Evolutionary conservation across 1,140 invertebrate genomes (phyloP), one percentile per base, ranked within the genome.

Genomic region (Papilio polyxenes): DNA sequence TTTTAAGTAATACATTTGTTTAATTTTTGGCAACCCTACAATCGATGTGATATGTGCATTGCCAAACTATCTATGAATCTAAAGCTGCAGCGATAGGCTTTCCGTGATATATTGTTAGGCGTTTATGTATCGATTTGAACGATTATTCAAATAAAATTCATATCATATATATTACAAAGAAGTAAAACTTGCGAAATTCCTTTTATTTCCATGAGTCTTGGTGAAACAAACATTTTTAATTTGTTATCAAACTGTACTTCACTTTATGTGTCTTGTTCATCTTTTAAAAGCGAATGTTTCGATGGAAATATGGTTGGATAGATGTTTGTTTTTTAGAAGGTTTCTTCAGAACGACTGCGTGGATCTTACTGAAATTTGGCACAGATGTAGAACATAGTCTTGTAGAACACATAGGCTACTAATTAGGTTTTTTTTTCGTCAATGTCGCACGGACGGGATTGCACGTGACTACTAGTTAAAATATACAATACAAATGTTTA

Each of bases 81-180:
- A 83, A 82, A 83, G 85, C 86, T 87, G 85, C 83, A 88, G 84
- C 82, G 82, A 84, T 83, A 84, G 84, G 83, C 83, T 84, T 86
- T 80, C 80, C 48, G 83, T 88, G 86, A 89, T 86, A 80, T 86
- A 87, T 85, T 86, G 84, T 83, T 76, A 80, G 81, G 65, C 74
- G 76, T 77, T 78, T 59, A 37, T 59, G 77, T 82, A 82, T 83
- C 78, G 83, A 62, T 80, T n/a, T 48, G 2, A 17, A 59, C 56
- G 13, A 15, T 62, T 79, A 79, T 40, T 79, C 56, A 79, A 79
- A n/a, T 49, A 76, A 23, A 8, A 51, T 20, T 48, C 48, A 6
- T 31, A 31, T 53, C 49, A 59, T 51, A 11, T 56, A 17, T 56
- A 17, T 59, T n/a, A 20, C n/a, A 59, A 59, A 59, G 56, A 59